Evolutionary conservation across 2,797 vertebrate genomes (phyloP), one percentile per base, ranked within the genome.

Genomic region (Aythya fuligula): DNA sequence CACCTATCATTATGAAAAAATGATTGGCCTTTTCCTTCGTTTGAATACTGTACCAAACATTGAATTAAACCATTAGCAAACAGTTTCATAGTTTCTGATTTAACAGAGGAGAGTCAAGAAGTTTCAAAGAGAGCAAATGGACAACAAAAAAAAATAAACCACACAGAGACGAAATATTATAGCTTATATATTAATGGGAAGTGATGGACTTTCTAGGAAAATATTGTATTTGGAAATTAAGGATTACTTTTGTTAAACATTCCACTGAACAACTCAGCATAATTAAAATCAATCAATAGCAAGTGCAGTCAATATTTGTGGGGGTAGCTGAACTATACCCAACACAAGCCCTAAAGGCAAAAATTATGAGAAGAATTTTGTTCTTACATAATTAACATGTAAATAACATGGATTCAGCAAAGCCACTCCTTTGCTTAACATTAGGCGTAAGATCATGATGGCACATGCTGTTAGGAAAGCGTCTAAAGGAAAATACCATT

Each of bases 61-160:
- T 49, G 17, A 58, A 71, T 34, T 74, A 94, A 87, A 86, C 47
- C 16, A 87, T 95, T 89, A 22, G 66, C 32, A 49, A 49, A 49
- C 47, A 49, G 91, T 96, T 81, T 90, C 76, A 58, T 51, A 80
- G 92, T 80, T 93, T 89, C 54, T 85, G 53, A 86, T 78, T 87
- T 78, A 85, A 87, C 39, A 64, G 57, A 90, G 66, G 53, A 73
- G 54, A 89, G 89, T 41, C 56, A 89, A 65, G 67, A 88, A 94
- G 73, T 47, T 43, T 94, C 91, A 43, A 54, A 54, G 90, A 51
- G 49, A 51, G 72, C 18, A 82, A 58, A 90, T 9, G 84, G 73
- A 77, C 22, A 56, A 87, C n/a, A 36, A 34, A 72, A 90, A 77
- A 18, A 39, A 47, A 6, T 20, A 47, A 47, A 47, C 20, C 20